Evolutionary conservation across 2,113 vertebrate genomes (phyloP).

Genomic region (Oryzias curvinotus): DNA sequence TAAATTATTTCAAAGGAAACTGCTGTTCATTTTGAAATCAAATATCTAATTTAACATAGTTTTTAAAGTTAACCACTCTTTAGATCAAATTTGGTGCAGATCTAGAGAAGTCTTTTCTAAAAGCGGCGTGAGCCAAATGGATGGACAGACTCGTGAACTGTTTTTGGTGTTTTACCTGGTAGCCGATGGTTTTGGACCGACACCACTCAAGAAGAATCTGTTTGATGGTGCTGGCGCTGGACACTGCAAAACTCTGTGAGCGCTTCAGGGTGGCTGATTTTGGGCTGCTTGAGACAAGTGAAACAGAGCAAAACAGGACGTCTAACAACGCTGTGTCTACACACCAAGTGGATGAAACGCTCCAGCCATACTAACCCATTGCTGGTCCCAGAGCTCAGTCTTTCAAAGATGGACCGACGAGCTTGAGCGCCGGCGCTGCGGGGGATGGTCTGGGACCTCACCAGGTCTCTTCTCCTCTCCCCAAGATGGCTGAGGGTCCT

Average conservation of each 20-base stretch:
- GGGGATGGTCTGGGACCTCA: constrained; percentile 93
- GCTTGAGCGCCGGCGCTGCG: constrained; percentile 83
- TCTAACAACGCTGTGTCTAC: background rate
- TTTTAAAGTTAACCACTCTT: too few relatives aligned
- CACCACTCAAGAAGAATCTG: constrained; percentile 98
- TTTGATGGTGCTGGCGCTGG: constrained; percentile 96
- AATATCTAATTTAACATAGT: too few relatives aligned
- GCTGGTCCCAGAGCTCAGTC: constrained; percentile 80
- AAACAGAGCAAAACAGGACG: background rate
- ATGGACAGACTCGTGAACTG: too few relatives aligned
- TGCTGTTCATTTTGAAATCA: too few relatives aligned
- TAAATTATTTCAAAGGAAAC: too few relatives aligned
- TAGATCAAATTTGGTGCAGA: too few relatives aligned
- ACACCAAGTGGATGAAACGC: background rate
- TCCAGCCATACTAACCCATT: constrained; percentile 72
- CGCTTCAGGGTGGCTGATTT: constrained; percentile 88
- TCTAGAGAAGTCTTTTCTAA: too few relatives aligned
- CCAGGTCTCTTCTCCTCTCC: constrained; percentile 86
- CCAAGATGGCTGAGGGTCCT: constrained; percentile 60
- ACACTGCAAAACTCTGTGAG: constrained; percentile 94
- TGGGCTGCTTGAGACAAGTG: constrained; percentile 38
- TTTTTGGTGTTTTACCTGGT: constrained; percentile 80
- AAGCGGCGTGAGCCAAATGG: too few relatives aligned
- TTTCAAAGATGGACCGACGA: constrained; percentile 87
- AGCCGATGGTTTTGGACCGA: constrained; percentile 93